These are phyloP conservation scores for Stigmatopora argus DNA, from an alignment of 2,113 vertebrate genomes.

Conservation along the genomic window DNA sequence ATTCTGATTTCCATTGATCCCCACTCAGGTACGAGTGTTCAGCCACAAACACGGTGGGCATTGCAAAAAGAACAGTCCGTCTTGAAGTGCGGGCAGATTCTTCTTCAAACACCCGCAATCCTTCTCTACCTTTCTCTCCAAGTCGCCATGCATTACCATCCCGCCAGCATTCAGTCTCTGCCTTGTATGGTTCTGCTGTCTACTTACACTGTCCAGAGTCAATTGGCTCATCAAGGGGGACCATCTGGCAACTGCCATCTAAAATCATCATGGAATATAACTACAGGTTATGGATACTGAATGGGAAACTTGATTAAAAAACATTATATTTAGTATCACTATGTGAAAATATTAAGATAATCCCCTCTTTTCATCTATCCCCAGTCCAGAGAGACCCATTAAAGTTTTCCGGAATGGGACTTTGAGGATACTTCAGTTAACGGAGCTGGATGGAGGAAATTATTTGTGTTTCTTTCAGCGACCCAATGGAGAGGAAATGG, in stretches of 20 bases:
- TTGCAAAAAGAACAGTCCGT: constrained; percentile 59
- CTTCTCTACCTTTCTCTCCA: constrained; percentile 37
- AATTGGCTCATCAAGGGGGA: constrained; percentile 51
- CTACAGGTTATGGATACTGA: constrained; percentile 59
- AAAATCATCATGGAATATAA: constrained; percentile 65
- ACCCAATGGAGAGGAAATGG: constrained; percentile 72
- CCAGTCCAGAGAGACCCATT: constrained; percentile 69
- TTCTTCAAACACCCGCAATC: constrained; percentile 22
- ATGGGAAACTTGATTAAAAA: not conserved
- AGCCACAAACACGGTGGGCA: constrained; percentile 65
- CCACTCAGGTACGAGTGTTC: constrained; percentile 64
- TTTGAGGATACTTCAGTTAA: constrained; percentile 70
- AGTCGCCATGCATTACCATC: constrained; percentile 39
- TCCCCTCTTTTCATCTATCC: constrained; percentile 31
- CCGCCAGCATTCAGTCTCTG: constrained; percentile 64
- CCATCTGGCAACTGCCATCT: constrained; percentile 72
- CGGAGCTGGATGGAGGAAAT: constrained; percentile 67
- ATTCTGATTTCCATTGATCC: constrained; percentile 1
- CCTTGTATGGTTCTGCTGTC: constrained; percentile 71
- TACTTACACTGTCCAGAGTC: constrained; percentile 74
- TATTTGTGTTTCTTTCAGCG: constrained; percentile 71
- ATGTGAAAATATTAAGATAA: not conserved
- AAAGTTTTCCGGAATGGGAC: constrained; percentile 73
- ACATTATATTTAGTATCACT: too few species aligned
- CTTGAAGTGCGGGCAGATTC: constrained; percentile 58